Percentiles rank a stretch among this genome's conserved stretches.
These are phyloP conservation scores for Copidosoma floridanum DNA, from an alignment of 1,140 invertebrate species.

Conservation along the genomic window DNA sequence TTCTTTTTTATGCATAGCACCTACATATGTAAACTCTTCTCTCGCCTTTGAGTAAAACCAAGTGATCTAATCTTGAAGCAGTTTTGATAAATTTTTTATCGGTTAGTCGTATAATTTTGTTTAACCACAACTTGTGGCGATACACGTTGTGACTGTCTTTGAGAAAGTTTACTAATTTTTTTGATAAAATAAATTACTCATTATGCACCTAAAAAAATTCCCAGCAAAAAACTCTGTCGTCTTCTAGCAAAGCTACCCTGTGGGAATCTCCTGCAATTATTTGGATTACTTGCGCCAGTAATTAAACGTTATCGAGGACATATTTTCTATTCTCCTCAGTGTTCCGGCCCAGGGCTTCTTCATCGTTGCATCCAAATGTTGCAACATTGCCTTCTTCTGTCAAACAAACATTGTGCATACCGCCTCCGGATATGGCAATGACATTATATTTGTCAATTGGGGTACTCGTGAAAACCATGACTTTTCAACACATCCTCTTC, in stretches of 20 bases:
- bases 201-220: conserved; percentile 77
- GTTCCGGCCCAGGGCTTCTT: conserved; percentile 83
- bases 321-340: conserved; percentile 72
- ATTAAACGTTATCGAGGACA: conserved; percentile 63
- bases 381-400: conserved; percentile 77
- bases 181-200: neutral
- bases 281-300: conserved; percentile 69
- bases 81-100: conserved; percentile 67
- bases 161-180: too few species aligned
- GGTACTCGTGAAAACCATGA: conserved; percentile 67
- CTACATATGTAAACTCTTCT: conserved; percentile 84
- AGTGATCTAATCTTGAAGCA: conserved; percentile 84
- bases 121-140: conserved; percentile 68
- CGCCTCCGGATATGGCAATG: conserved; percentile 77
- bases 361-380: conserved; percentile 95
- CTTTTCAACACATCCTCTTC: conserved; percentile 81
- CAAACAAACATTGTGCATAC: conserved; percentile 90
- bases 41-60: conserved; percentile 75
- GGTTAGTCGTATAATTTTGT: too few species aligned
- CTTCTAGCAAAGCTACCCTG: conserved; percentile 79
- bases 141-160: conserved; percentile 30
- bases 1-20: conserved; percentile 89
- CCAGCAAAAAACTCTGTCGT: conserved; percentile 86
- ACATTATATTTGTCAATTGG: conserved; percentile 64
- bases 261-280: conserved; percentile 94